Evolutionary conservation across 2,888 invertebrate genomes (phyloP).

Genomic region (Leptinotarsa juncta): DNA sequence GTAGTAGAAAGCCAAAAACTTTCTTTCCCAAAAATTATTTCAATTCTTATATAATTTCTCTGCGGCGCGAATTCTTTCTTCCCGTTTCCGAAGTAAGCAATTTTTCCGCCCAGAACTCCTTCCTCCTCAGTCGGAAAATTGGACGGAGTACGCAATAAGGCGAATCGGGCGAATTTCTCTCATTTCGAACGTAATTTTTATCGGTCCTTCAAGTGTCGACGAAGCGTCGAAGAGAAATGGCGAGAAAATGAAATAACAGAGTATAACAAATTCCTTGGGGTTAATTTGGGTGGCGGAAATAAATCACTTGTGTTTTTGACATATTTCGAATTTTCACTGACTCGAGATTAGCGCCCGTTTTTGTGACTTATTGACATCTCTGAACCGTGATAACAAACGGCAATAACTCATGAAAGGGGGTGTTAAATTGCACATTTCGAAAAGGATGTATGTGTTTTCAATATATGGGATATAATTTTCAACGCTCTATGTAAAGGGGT

Average conservation of each 20-base stretch:
- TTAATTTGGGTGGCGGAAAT: constrained; percentile 29
- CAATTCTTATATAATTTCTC: too few relatives aligned
- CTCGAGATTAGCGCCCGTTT: constrained; percentile 19
- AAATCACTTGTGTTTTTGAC: constrained; percentile 29
- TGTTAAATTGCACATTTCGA: not conserved
- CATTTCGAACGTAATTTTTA: constrained; percentile 27
- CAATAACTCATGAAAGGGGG: not conserved
- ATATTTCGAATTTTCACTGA: constrained; percentile 23
- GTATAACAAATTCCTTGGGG: constrained; percentile 28
- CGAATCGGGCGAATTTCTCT: not conserved
- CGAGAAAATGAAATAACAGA: constrained; percentile 31
- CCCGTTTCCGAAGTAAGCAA: not conserved
- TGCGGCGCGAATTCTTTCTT: too few relatives aligned
- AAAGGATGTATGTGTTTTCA: not conserved
- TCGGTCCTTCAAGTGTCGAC: constrained; percentile 19
- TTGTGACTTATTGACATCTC: constrained; percentile 6
- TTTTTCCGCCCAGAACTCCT: not conserved
- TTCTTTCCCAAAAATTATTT: too few relatives aligned
- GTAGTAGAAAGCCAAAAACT: too few relatives aligned
- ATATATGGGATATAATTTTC: too few relatives aligned
- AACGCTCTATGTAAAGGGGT: too few relatives aligned
- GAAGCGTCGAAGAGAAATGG: constrained; percentile 13
- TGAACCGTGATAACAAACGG: not conserved
- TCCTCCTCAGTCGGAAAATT: not conserved
- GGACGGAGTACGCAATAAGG: constrained; percentile 1